Evolutionary conservation across 2,797 vertebrate genomes (phyloP).

Genomic region (Chiropotes sagulatus): DNA sequence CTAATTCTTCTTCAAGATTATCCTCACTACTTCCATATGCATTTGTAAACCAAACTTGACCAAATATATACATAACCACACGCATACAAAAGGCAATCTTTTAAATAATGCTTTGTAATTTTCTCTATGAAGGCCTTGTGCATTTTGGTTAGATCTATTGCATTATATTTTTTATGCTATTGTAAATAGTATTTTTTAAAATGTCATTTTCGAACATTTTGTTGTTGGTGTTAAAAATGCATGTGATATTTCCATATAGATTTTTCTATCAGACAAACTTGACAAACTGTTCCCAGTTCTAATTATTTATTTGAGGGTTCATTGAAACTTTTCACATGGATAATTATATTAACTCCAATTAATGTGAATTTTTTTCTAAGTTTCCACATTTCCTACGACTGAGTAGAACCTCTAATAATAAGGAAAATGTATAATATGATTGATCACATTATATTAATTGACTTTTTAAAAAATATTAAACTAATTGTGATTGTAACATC

Average conservation of each 20-base stretch:
- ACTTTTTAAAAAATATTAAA: background rate
- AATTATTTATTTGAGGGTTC: background rate
- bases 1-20: background rate
- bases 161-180: background rate
- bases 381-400: background rate
- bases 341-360: background rate
- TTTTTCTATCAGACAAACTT: background rate
- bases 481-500: background rate
- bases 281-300: background rate
- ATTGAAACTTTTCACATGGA: background rate
- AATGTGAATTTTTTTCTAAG: background rate
- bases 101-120: conserved; percentile 9
- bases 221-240: background rate
- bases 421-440: background rate
- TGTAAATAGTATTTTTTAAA: background rate
- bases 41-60: background rate
- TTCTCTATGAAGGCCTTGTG: background rate
- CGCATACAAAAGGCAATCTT: background rate
- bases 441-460: background rate
- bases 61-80: background rate
- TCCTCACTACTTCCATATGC: background rate
- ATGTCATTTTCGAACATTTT: background rate
- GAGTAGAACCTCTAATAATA: background rate
- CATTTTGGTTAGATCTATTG: background rate
- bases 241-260: background rate